These are phyloP conservation scores for Arrhamphus sclerolepis DNA, from an alignment of 2,797 vertebrate genomes.

Conservation along the genomic window DNA sequence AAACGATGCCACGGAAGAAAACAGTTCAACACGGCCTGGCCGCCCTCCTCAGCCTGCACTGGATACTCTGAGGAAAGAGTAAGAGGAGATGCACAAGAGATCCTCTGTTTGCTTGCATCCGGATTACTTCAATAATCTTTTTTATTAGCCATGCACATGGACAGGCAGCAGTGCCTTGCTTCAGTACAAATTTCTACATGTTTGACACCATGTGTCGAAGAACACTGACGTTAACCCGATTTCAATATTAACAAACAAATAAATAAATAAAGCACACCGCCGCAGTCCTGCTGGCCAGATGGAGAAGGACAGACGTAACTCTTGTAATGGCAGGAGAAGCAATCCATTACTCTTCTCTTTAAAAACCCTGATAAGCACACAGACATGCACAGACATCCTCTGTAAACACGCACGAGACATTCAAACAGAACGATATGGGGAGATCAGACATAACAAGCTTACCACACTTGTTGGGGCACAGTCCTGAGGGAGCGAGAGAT, in stretches of 20 bases:
- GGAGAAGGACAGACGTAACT: conserved; percentile 67
- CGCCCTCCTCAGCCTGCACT: conserved; percentile 69
- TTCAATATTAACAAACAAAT: conserved; percentile 1
- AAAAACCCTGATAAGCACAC: conserved; percentile 69
- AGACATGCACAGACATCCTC: conserved; percentile 18
- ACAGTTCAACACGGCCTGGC: conserved; percentile 76
- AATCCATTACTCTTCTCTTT: conserved; percentile 76
- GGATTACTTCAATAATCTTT: conserved; percentile 63
- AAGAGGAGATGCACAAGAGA: conserved; percentile 4
- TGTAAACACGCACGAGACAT: conserved; percentile 10
- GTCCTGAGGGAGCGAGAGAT: conserved; percentile 59
- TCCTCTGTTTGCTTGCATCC: conserved; percentile 34
- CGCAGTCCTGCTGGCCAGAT: conserved; percentile 64
- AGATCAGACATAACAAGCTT: conserved; percentile 42
- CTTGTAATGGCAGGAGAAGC: conserved; percentile 71
- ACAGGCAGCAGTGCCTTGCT: conserved; percentile 23
- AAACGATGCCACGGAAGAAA: conserved; percentile 78
- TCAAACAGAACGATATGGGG: not conserved
- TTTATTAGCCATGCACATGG: conserved; percentile 61
- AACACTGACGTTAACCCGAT: not conserved
- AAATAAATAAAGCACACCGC: conserved; percentile 52
- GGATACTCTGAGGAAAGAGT: conserved; percentile 40
- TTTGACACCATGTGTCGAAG: conserved; percentile 38
- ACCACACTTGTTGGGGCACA: conserved; percentile 83
- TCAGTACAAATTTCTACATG: conserved; percentile 46